Base-by-base conservation (phyloP, 1,140 invertebrate species). In the Megalopta genalis region DNA sequence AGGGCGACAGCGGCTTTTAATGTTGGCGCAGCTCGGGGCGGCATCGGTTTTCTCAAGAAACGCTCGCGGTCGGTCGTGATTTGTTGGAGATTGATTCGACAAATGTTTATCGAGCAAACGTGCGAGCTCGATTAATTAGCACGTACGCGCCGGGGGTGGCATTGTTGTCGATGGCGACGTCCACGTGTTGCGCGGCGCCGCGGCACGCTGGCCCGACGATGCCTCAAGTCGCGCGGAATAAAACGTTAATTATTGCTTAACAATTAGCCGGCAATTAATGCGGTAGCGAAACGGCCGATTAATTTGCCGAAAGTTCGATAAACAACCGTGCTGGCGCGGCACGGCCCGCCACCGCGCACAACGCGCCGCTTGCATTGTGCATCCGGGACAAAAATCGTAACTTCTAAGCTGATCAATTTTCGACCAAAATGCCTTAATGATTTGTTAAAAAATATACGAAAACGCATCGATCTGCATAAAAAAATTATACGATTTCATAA, bases 91-190 rank as follows among this genome's bases (percentile, higher is more conserved):
- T 42, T 49, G 76, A 71, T 67, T 80, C 71, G 60, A 80, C 82
- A 80, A 84, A 84, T 75, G 71, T 84, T 84, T 83, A 71, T 83
- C 83, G 71, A 80, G 75, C 75, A 83, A 84, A 84, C 77, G 64
- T 60, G 18, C 63, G 37, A 39, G 71, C 25, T 52, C 70, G 82
- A 83, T 83, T 83, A 83, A 84, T 83, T 76, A 83, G 76, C 81
- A 64, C 64, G 27, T 7, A 21, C 14, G 4, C 7, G 18, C 21
- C 54, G 54, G 64, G 64, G 59, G 66, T 69, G 52, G 66, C 69
- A 76, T 80, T 83, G 81, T 84, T 67, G 68, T 52, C 49, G 39
- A 8, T 21, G 49, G 5, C 42, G n/a, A 1, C 37, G 76, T 78
- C 68, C 76, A 78, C 76, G 37, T 78, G 76, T 78, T 78, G 76